Evolutionary conservation across 2,113 vertebrate genomes (phyloP).

Genomic region (Podarcis muralis): DNA sequence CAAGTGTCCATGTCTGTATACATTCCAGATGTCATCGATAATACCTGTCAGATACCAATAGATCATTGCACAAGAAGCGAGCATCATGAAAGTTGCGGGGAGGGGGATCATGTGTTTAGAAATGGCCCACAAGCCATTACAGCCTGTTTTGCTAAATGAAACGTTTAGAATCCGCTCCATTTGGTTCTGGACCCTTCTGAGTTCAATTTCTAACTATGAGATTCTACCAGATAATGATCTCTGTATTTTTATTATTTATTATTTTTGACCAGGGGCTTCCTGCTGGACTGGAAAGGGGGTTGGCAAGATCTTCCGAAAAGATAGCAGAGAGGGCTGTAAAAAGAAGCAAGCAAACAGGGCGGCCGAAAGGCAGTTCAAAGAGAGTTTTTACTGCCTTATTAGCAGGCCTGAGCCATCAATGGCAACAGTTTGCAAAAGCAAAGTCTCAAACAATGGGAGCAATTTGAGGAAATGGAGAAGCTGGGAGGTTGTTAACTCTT

Average conservation of each 20-base stretch:
- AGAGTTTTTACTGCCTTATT: background rate
- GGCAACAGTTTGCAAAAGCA: background rate
- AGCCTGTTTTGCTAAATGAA: background rate
- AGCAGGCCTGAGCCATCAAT: background rate
- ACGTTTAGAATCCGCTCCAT: background rate
- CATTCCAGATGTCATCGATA: background rate
- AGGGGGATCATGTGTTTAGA: constrained; percentile 7
- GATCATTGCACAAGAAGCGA: background rate
- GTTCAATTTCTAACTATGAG: background rate
- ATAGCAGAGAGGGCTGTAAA: background rate
- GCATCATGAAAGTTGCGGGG: background rate
- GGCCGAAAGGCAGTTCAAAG: constrained; percentile 3
- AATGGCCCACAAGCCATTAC: background rate
- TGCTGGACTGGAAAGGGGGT: background rate
- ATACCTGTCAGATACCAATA: background rate
- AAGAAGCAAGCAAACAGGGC: background rate
- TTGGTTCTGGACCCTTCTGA: background rate
- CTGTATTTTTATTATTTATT: too few species aligned
- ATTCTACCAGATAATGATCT: constrained; percentile 12
- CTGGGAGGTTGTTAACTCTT: background rate
- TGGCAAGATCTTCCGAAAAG: constrained; percentile 26
- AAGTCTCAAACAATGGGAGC: constrained; percentile 12
- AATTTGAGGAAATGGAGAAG: constrained; percentile 39
- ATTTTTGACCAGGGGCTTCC: background rate
- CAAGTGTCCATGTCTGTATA: background rate